phyloP scores from a whole-genome alignment of 2,888 invertebrate species.

The Teinopalpus imperialis region DNA sequence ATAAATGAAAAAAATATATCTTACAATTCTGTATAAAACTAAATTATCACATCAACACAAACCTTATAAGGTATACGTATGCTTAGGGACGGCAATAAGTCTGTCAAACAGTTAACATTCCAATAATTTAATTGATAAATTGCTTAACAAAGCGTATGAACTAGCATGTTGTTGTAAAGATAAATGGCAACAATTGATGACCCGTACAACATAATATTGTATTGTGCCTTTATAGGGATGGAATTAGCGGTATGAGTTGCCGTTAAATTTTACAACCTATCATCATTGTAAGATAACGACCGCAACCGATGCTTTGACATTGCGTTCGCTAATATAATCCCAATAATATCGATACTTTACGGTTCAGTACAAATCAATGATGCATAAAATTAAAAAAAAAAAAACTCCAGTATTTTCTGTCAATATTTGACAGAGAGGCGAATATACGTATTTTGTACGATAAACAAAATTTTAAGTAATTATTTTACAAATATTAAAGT shows the following conservation, averaged over 20 bases:
- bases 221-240: conserved; percentile 19
- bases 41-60: too few relatives aligned
- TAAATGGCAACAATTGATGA: conserved; percentile 2
- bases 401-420: too few relatives aligned
- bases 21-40: too few relatives aligned
- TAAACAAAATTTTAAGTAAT: too few relatives aligned
- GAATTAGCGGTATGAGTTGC: conserved; percentile 6
- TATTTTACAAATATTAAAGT: too few relatives aligned
- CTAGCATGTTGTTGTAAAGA: neutral
- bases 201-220: conserved; percentile 11
- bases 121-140: conserved; percentile 16
- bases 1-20: too few relatives aligned
- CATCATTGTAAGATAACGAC: conserved; percentile 10
- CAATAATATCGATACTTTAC: neutral
- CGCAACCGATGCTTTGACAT: neutral
- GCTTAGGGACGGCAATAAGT: too few relatives aligned
- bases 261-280: conserved; percentile 12
- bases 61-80: too few relatives aligned
- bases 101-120: neutral
- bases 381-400: too few relatives aligned
- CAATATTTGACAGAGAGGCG: too few relatives aligned
- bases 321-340: neutral
- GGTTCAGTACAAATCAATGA: neutral
- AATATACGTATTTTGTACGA: too few relatives aligned
- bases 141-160: conserved; percentile 4